Evolutionary conservation across 2,888 invertebrate genomes (phyloP).

Genomic region (Labia minor): DNA sequence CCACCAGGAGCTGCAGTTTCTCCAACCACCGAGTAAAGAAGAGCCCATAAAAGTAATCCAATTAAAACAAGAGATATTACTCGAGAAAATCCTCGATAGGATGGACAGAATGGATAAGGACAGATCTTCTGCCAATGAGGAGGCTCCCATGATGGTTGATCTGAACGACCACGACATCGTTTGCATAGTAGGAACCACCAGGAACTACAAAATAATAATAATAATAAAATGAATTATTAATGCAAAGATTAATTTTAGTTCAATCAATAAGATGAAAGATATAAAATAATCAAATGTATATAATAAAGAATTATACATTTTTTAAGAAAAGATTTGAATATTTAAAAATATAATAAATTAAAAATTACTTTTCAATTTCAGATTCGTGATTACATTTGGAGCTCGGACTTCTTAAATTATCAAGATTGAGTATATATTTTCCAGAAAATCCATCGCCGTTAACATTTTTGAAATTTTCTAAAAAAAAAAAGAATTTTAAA

Average conservation of each 20-base stretch:
- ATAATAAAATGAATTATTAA: not conserved
- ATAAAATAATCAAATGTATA: too few species aligned
- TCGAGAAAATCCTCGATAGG: conserved; percentile 72
- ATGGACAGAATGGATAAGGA: conserved; percentile 75
- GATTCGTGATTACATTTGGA: not conserved
- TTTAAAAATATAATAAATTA: not conserved
- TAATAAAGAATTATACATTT: too few species aligned
- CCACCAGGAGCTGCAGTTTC: conserved; percentile 70
- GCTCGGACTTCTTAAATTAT: not conserved
- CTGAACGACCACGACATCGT: conserved; percentile 47
- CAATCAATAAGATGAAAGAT: too few species aligned
- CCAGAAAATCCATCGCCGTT: not conserved
- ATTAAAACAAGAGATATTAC: conserved; percentile 60
- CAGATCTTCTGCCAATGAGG: conserved; percentile 67
- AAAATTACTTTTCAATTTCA: not conserved
- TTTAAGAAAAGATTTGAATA: too few species aligned
- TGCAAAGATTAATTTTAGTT: too few species aligned
- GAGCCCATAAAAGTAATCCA: conserved; percentile 53
- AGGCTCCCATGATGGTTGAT: conserved; percentile 65
- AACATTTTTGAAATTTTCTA: not conserved
- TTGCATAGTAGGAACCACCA: conserved; percentile 76
- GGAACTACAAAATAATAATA: conserved; percentile 36
- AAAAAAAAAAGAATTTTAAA: not conserved
- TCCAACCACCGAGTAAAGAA: conserved; percentile 64
- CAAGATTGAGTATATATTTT: not conserved